phyloP scores from a whole-genome alignment of 2,888 invertebrate species.

The Drosophila ezoana region DNA sequence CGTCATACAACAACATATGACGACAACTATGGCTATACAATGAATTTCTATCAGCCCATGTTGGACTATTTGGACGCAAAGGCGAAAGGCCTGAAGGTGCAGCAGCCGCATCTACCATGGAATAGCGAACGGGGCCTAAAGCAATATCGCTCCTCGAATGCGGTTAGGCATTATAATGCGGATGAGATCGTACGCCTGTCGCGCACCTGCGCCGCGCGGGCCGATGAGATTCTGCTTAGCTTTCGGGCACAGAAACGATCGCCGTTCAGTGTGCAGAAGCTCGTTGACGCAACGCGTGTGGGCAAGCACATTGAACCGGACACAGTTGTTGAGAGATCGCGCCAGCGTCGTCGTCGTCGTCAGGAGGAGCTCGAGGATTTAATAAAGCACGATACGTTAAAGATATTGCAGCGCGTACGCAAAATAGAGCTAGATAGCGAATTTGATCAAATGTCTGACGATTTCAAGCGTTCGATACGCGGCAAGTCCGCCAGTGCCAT shows the following conservation, averaged over 20 bases:
- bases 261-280: slow-evolving; percentile 86
- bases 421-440: slow-evolving; percentile 86
- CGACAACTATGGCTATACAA: slow-evolving; percentile 93
- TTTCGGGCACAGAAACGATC: slow-evolving; percentile 84
- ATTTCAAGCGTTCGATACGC: slow-evolving; percentile 86
- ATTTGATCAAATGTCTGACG: slow-evolving; percentile 85
- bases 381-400: slow-evolving; percentile 85
- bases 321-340: slow-evolving; percentile 85
- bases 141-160: slow-evolving; percentile 88
- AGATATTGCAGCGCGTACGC: slow-evolving; percentile 81
- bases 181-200: slow-evolving; percentile 89
- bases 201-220: slow-evolving; percentile 88
- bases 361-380: slow-evolving; percentile 87
- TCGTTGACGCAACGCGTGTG: slow-evolving; percentile 86
- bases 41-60: slow-evolving; percentile 95
- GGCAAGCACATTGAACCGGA: slow-evolving; percentile 85
- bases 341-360: slow-evolving; percentile 84
- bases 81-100: slow-evolving; percentile 85
- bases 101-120: slow-evolving; percentile 89
- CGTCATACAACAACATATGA: slow-evolving; percentile 88
- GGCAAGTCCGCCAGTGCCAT: slow-evolving; percentile 92
- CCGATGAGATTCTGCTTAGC: slow-evolving; percentile 88
- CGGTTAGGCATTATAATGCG: slow-evolving; percentile 88
- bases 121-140: slow-evolving; percentile 89
- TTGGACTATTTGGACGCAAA: slow-evolving; percentile 92